Evolutionary conservation across 2,888 invertebrate species (phyloP), one percentile per base, ranked within the genome.

Genomic region (Lasioglossum morio): DNA sequence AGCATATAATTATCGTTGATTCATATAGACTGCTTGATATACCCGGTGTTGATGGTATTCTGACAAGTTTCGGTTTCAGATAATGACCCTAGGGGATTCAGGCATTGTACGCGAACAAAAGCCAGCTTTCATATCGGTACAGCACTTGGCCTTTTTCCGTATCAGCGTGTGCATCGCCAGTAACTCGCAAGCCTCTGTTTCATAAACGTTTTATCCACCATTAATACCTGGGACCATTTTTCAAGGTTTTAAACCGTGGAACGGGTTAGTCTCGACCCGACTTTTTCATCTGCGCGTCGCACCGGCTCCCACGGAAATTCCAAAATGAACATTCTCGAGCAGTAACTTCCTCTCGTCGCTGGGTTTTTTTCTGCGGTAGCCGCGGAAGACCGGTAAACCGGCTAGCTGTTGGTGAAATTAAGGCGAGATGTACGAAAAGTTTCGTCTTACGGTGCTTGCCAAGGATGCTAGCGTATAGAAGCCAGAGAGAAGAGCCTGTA

Each of bases 371-470:
- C 27, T 4, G 27, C 43, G 37, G 37, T 34, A 23, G 30, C 16
- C 34, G 37, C 23, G 27, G 16, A 63, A 46, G 3, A 30, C 34
- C n/a, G 53, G 34, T 48, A 34, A 43, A 73, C 63, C 12, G 16
- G 34, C n/a, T 40, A 37, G 57, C n/a, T 30, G 30, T 14, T 23
- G 53, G n/a, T 14, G 53, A 81, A 73, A 81, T 86, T 81, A 72
- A 79, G n/a, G 72, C 60, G 72, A 79, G n/a, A 70, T 48, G 66
- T 63, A 80, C 48, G 60, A 57, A 82, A 85, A 82, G 74, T 82
- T 80, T 79, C 60, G 48, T 43, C 30, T 37, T 48, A 30, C 19
- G n/a, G 37, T 5, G 73, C 43, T 57, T 48, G 37, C 23, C 40
- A 23, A 73, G 72, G 70, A 85, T 79, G 74, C 70, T 57, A 34